These are phyloP conservation scores for Balaenoptera acutorostrata DNA, from an alignment of 2,113 vertebrate species.

Conservation along the genomic window DNA sequence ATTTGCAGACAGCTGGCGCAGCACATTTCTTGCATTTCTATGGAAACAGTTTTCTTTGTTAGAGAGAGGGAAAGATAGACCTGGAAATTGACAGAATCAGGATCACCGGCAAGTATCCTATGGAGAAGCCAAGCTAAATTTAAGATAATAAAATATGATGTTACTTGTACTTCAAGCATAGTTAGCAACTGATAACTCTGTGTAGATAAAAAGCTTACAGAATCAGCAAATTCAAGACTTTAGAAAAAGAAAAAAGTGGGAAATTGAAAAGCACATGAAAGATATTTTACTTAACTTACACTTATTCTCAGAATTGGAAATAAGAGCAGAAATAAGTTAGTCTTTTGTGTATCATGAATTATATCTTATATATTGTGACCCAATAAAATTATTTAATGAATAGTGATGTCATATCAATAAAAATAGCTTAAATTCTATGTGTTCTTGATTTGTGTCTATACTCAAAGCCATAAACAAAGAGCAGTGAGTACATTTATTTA, in stretches of 20 bases:
- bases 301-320: background rate
- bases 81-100: background rate
- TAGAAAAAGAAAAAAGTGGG: background rate
- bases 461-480: background rate
- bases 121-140: background rate
- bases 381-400: background rate
- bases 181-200: background rate
- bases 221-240: background rate
- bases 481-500: background rate
- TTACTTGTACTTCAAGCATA: background rate
- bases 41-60: background rate
- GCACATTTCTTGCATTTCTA: background rate
- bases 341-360: background rate
- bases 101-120: background rate
- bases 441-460: background rate
- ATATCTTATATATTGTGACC: background rate
- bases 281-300: background rate
- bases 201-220: background rate
- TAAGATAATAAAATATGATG: background rate
- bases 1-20: background rate
- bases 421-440: background rate
- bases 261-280: background rate
- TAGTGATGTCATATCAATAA: background rate
- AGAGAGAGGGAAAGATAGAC: background rate
- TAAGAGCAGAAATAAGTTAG: background rate